Conservation (phyloP, 2,113 vertebrate species). For the Perognathus longimembris region DNA sequence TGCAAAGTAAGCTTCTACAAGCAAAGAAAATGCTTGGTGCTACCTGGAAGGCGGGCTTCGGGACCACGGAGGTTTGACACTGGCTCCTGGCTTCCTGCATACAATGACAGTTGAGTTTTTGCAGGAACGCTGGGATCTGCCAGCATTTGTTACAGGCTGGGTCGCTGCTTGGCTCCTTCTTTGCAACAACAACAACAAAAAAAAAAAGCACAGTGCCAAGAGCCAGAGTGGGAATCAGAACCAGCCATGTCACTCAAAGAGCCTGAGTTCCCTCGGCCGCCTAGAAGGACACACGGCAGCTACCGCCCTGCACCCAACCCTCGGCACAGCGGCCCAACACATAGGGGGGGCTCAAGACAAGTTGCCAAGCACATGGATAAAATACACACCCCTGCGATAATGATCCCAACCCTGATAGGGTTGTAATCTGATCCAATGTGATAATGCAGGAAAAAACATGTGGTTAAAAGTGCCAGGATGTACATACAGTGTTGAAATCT, state of each 20-base stretch:
- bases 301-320: not conserved
- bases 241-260: not conserved
- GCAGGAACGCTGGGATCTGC: not conserved
- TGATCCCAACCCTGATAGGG: not conserved
- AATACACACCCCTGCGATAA: not conserved
- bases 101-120: slow-evolving; percentile 24
- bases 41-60: not conserved
- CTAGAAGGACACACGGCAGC: not conserved
- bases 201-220: not conserved
- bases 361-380: not conserved
- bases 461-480: slow-evolving; percentile 32
- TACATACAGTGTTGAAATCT: not conserved
- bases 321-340: not conserved
- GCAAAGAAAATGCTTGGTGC: not conserved
- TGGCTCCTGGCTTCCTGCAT: not conserved
- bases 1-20: not conserved
- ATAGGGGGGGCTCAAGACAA: not conserved
- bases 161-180: not conserved
- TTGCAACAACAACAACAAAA: slow-evolving; percentile 18
- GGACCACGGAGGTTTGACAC: not conserved
- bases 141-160: not conserved
- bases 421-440: not conserved
- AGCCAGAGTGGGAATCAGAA: not conserved
- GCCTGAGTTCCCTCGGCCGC: not conserved
- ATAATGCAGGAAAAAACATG: not conserved